Evolutionary conservation across 2,797 vertebrate genomes (phyloP), one percentile per base, ranked within the genome.

Genomic region (Sciurus vulgaris): DNA sequence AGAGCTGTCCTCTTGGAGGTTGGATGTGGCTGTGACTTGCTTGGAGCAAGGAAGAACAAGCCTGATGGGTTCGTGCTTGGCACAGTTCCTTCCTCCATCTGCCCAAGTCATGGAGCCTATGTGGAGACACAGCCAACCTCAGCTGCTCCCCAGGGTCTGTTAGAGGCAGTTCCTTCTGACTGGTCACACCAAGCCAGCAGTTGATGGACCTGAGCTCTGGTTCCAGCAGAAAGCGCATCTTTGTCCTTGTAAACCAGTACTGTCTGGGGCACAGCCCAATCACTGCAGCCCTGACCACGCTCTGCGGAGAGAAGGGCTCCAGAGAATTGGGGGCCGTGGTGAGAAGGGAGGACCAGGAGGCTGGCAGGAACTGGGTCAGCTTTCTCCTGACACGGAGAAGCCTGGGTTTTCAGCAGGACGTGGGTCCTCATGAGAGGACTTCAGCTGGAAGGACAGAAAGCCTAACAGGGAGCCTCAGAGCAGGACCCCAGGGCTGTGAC

Each of bases 11-110:
- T 2, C 41, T 49, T 18, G 28, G 14, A 59, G 26, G 9, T 24
- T 30, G 49, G 11, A 41, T 7, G 9, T 3, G 44, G 28, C 0
- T 28, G 54, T 38, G 33, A 20, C 74, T 13, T 14, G 30, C 56
- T 11, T 10, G 35, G 30, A 13, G 35, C 35, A 56, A 61, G 24
- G 9, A 90, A 33, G 44, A 44, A 44, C 44, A 63, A 47, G 51
- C 4, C 38, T 20, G 2, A 63, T 22, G 0, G 18, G 13, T 14
- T 0, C 7, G 3, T 3, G 5, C n/a, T 28, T 44, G 0, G 2
- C 41, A 3, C 9, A 14, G 38, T 38, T 22, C 20, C 65, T 33
- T 49, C n/a, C 13, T 1, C 8, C 35, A 10, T 54, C 81, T 30
- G 22, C 51, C 6, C 9, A 6, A 14, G 18, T 4, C 44, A 10